These are phyloP conservation scores for Caenorhabditis japonica DNA, from an alignment of 2,888 invertebrate genomes.

Conservation along the genomic window DNA sequence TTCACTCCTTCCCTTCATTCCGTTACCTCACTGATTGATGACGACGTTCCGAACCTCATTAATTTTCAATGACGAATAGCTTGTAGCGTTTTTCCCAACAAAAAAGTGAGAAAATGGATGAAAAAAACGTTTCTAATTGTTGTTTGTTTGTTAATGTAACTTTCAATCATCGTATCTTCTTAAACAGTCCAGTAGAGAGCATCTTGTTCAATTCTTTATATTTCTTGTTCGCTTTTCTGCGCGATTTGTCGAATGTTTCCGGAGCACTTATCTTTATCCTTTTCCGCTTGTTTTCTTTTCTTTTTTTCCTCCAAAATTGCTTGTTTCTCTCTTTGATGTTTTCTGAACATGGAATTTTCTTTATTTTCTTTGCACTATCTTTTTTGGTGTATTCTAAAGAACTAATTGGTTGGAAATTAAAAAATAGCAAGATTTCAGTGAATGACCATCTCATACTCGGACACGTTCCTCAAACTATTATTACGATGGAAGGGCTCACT, in stretches of 20 bases:
- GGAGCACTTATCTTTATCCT: slow-evolving; percentile 44
- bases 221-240: no score
- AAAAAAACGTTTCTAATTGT: no score
- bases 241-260: slow-evolving; percentile 30
- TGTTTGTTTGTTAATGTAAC: no score
- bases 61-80: slow-evolving; percentile 25
- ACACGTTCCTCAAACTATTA: slow-evolving; percentile 67
- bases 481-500: slow-evolving; percentile 71
- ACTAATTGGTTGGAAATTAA: no score
- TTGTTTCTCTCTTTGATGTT: slow-evolving; percentile 1
- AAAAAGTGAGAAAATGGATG: no score
- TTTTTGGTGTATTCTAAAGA: no score
- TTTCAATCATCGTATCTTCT: no score
- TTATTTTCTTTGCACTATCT: no score
- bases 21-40: slow-evolving; percentile 13
- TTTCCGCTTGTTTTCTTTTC: slow-evolving; percentile 20
- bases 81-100: neutral
- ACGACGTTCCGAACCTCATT: slow-evolving; percentile 23
- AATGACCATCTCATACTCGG: slow-evolving; percentile 72
- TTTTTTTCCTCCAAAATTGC: slow-evolving; percentile 7
- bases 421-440: no score
- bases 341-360: neutral
- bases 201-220: no score
- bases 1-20: slow-evolving; percentile 2
- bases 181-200: no score